Evolutionary conservation across 53 echinoderm and acorn worm genomes (phyloP).

Genomic region (Luidia sarsii): DNA sequence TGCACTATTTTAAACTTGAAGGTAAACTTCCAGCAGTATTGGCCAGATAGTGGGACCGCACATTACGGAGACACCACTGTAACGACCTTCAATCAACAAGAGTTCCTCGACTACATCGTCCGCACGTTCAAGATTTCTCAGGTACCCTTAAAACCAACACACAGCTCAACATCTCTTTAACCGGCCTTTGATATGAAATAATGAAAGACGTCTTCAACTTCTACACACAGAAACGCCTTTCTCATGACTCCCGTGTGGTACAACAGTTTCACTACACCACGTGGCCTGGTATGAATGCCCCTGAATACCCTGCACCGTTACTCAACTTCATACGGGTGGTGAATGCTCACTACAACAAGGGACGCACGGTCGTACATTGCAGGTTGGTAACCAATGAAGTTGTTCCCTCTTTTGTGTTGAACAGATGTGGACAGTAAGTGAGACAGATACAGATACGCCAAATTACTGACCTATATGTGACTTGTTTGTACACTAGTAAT

Average conservation of each 20-base stretch:
- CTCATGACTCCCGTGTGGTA: background rate
- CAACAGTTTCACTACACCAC: conserved; percentile 76
- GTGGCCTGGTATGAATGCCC: conserved; percentile 85
- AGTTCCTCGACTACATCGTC: background rate
- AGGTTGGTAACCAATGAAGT: conserved; percentile 59
- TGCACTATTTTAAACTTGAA: no score
- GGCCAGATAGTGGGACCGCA: background rate
- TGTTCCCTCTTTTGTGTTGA: no score
- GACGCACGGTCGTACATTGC: conserved; percentile 78
- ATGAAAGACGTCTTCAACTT: no score
- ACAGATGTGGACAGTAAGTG: no score
- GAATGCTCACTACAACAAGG: conserved; percentile 29
- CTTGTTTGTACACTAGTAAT: no score
- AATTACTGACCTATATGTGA: no score
- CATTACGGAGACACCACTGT: background rate
- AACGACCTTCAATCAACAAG: background rate
- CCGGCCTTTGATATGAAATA: no score
- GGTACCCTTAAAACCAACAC: background rate
- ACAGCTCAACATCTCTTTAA: no score
- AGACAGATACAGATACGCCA: no score
- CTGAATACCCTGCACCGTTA: conserved; percentile 62
- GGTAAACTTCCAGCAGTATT: background rate
- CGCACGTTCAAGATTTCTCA: background rate
- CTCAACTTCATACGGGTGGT: conserved; percentile 62
- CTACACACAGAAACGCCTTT: background rate